Base-by-base conservation (phyloP, 2,888 invertebrate species). In the Tachina fera region DNA sequence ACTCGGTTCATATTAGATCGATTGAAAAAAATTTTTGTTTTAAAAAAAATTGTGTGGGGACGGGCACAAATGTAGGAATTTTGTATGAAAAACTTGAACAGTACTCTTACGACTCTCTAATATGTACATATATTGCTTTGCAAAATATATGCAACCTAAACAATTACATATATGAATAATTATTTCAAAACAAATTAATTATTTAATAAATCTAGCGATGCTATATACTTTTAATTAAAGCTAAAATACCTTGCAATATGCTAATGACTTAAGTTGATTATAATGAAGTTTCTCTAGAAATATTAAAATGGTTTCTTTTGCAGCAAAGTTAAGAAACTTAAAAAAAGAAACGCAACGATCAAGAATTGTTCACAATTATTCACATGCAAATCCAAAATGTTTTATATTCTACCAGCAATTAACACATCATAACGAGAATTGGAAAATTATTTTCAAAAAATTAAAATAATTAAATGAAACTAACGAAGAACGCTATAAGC, bases 341-440 rank as follows among this genome's bases (percentile, higher is more conserved):
- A 14, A 31, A 41, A 68, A 31, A 31, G 4, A 31, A 9, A 22
- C 9, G 19, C 31, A 75, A 53, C 43, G 41, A 58, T 9, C n/a
- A 49, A 58, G 13, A 78, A 58, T 16, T 3, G 9, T 68, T 45
- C 10, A 22, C 47, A 70, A 76, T 76, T 76, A 71, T 77, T 71
- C 58, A 71, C 71, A 83, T 77, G 77, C 70, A 70, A 76, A 83
- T 67, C 16, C 31, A 45, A 71, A 82, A 41, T 45, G 14, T 41
- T 63, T 65, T 70, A 58, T 70, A 61, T 41, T 31, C 3, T 31
- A 16, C 43, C 16, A 49, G 45, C 43, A 82, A 83, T 77, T 83
- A 72, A 77, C 77, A 71, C 71, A 71, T 71, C 76, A 72, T 71
- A 72, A 0, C 31, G 1, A 71, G 58, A 71, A 70, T 78, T 39